Base-by-base conservation (phyloP, 1,140 invertebrate species). In the Thrips palmi region DNA sequence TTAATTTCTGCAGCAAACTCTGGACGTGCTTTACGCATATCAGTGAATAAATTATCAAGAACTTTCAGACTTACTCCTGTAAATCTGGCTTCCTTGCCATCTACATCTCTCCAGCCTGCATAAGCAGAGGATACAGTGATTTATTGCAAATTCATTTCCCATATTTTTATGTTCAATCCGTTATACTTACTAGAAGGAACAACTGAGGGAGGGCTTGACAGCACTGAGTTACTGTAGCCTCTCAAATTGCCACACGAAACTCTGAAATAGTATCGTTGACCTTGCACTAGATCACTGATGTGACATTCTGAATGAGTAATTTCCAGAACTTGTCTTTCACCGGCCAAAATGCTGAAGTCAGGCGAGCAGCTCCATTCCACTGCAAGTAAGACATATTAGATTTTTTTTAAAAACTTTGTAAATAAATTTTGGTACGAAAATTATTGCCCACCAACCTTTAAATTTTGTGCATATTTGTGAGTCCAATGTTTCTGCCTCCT, bases 181-280 rank as follows among this genome's bases (percentile, higher is more conserved):
- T n/a, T 21, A 11, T 5, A 72, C 75, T 76, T 58, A 87, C 87
- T 87, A 47, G 87, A 92, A 10, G 88, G 87, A 17, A 86, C 72
- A 6, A 89, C 77, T 47, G 77, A 82, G 19, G 71, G 57, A 1
- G 87, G 87, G 15, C 71, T 75, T 1, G 84, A 76, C 14, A 63
- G 65, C 12, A 71, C 63, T 50, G 67, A 82, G n/a, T 65, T 61
- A 28, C 87, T 84, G 63, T 76, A 94, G 10, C 87, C 89, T 51
- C 83, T 85, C n/a, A 91, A 63, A 55, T 94, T 94, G 31, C 87
- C 82, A 37, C 76, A 76, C 14, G 76, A 67, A 0, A 82, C 83
- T 35, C 87, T 64, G 49, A 94, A 85, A 56, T 78, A 87, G 57
- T 93, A 94, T 38, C 74, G 68, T 19, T 75, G 67, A 4, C 86